Percentiles rank a stretch among this genome's conserved stretches.
phyloP scores from a whole-genome alignment of 2,888 invertebrate genomes.

The Agonopterix heracliana region DNA sequence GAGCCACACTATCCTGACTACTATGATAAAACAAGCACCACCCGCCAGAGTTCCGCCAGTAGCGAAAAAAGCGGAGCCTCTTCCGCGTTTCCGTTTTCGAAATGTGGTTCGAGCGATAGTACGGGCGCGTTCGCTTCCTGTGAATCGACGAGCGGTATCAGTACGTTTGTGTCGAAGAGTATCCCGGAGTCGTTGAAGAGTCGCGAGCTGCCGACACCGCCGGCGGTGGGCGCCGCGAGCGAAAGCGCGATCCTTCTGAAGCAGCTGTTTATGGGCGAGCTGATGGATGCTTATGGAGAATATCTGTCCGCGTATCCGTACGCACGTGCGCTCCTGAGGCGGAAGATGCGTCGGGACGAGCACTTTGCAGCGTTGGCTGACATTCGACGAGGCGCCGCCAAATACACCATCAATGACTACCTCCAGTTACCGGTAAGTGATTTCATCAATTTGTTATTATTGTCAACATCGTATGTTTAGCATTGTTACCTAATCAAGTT shows the following conservation, averaged over 20 bases:
- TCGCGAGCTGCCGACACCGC: conserved; percentile 58
- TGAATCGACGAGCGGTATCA: conserved; percentile 66
- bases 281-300: conserved; percentile 81
- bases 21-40: conserved; percentile 57
- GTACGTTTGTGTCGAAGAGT: conserved; percentile 53
- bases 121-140: conserved; percentile 65
- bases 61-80: conserved; percentile 69
- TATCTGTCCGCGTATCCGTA: conserved; percentile 78
- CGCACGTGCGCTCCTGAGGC: conserved; percentile 77
- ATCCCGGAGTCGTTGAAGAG: conserved; percentile 54
- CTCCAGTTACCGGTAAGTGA: conserved; percentile 83
- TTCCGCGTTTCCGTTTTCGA: conserved; percentile 69
- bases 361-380: conserved; percentile 81
- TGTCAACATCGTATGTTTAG: background rate
- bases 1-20: conserved; percentile 65
- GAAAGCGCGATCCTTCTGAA: conserved; percentile 66
- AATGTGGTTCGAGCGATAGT: conserved; percentile 68
- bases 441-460: background rate
- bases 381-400: conserved; percentile 79
- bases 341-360: conserved; percentile 78
- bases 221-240: conserved; percentile 41
- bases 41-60: conserved; percentile 63
- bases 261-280: conserved; percentile 79
- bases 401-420: conserved; percentile 78
- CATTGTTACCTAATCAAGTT: background rate